phyloP scores from a whole-genome alignment of 2,888 invertebrate genomes.

The Polyommatus iphigenia region DNA sequence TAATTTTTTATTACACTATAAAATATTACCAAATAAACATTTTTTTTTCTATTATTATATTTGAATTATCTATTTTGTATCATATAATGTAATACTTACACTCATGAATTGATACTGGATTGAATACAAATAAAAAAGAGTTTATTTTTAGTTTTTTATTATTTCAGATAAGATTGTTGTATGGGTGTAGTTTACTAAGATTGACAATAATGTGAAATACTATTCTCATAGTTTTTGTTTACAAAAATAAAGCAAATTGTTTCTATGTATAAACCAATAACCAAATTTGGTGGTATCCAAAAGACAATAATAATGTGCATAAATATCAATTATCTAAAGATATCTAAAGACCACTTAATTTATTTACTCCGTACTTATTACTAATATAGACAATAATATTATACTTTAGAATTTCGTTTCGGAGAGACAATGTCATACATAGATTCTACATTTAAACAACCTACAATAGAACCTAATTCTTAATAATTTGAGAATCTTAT shows the following conservation, averaged over 20 bases:
- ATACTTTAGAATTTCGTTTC: constrained; percentile 78
- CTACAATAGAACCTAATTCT: constrained; percentile 52
- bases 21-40: neutral
- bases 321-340: constrained; percentile 30
- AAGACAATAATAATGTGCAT: constrained; percentile 24
- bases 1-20: neutral
- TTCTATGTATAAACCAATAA: neutral
- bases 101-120: neutral
- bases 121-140: constrained; percentile 7
- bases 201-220: neutral
- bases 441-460: constrained; percentile 49
- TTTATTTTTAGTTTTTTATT: constrained; percentile 1
- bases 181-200: neutral
- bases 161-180: neutral
- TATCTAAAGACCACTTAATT: constrained; percentile 29
- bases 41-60: neutral
- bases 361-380: constrained; percentile 50
- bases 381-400: constrained; percentile 57
- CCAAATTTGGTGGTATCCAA: constrained; percentile 2
- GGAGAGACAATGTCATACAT: constrained; percentile 49
- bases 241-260: neutral
- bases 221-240: neutral
- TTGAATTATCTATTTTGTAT: neutral
- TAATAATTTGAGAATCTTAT: constrained; percentile 44
- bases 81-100: neutral